Evolutionary conservation across 2,113 vertebrate species (phyloP).

Genomic region (Gallinago media): DNA sequence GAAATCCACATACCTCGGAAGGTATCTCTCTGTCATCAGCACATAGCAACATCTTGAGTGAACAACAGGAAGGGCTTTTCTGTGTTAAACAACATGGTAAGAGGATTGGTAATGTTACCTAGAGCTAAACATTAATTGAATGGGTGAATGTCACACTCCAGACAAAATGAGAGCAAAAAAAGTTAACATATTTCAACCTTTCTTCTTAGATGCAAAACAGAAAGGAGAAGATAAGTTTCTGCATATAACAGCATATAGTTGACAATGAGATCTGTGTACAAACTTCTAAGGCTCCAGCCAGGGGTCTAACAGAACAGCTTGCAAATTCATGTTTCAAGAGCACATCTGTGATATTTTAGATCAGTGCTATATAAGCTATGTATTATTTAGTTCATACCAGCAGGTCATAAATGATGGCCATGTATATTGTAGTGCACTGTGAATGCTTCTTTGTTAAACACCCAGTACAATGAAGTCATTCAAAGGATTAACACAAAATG

Average conservation of each 20-base stretch:
- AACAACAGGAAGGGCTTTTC: not conserved
- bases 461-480: not conserved
- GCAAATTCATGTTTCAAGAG: not conserved
- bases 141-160: not conserved
- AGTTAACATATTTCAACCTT: not conserved
- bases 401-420: not conserved
- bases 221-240: not conserved
- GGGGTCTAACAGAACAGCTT: not conserved
- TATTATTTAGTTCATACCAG: not conserved
- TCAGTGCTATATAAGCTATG: not conserved
- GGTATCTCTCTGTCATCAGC: not conserved
- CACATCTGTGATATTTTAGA: not conserved
- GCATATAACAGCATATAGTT: not conserved
- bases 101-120: not conserved
- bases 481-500: not conserved
- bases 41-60: not conserved
- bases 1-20: not conserved
- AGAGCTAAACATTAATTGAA: not conserved
- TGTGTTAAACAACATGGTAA: not conserved
- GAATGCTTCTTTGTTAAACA: not conserved
- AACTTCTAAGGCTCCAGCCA: not conserved
- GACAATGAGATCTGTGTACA: not conserved
- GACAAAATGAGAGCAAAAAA: not conserved
- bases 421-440: fast-evolving
- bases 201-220: not conserved